Base-by-base conservation (phyloP, 2,113 vertebrate genomes). In the Forbesichthys agassizii region DNA sequence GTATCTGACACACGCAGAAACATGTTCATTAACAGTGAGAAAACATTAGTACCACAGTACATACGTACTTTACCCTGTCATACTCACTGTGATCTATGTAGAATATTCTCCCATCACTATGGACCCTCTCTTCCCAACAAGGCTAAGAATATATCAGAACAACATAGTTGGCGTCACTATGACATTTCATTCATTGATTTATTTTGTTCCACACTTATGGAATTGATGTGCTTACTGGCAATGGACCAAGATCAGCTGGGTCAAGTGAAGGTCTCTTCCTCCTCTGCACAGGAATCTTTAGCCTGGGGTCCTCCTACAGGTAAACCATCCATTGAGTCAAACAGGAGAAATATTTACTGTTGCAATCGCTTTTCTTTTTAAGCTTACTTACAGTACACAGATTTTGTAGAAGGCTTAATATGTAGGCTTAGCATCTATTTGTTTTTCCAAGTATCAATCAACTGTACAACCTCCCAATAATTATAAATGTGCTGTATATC, bases 41-140 rank as follows among this genome's bases (percentile, higher is more conserved):
- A 27, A 27, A 27, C 7, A 68, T 62, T 9, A 68, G 51, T 6
- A 48, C 18, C 56, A 36, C 14, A 20, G 20, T 49, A 46, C 61
- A 3, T 1, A 33, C 2, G 27, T 27, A 27, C 27, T 27, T 27
- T 27, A 27, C 27, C 27, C 27, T 27, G 60, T 9, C 20, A 57
- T 68, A 93, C 95, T 2, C 91, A 99, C 98, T 96, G 89, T 99
- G 97, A 90, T 99, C 96, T 74, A 99, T 98, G 90, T 96, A 99
- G 92, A 99, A 98, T 84, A 95, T 91, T 79, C 96, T 94, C 75
- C 95, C 97, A 56, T 98, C 98, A 33, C 91, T 93, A 85, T 99
- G 97, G 66, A 95, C 90, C 73, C 97, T 92, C 84, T 99, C 98
- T 84, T 99, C 98, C 97, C 97, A 98, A 3, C 97, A 96, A 86